Evolutionary conservation across 2,113 vertebrate genomes (phyloP), one percentile per base, ranked within the genome.

Genomic region (Sinocyclocheilus rhinocerous): DNA sequence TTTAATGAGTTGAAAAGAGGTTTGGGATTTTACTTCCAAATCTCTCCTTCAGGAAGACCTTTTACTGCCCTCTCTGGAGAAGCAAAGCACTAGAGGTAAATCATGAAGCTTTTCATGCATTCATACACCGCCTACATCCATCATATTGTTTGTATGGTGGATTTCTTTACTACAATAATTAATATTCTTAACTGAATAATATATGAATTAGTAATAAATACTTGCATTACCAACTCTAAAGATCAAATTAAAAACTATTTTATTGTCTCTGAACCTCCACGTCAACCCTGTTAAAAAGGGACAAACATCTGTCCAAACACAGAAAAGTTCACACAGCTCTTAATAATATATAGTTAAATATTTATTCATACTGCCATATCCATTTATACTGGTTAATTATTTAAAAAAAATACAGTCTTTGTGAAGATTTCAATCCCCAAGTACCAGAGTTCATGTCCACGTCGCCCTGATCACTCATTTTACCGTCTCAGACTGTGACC

Each of bases 321-420:
- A 76, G 33, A 73, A 83, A 76, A 88, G 84, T 42, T 79, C 76
- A 91, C 73, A 89, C 91, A 84, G 80, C 83, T 90, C 85, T 94
- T 95, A 95, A 95, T 95, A 95, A 95, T 95, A 95, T 95, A 95
- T 94, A 95, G 92, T 93, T 94, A 95, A 95, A 95, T 95, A 94
- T 95, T 95, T 95, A 95, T 95, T 95, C 92, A 94, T 95, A 94
- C 91, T 88, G 93, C 94, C 93, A 93, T 94, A 92, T 93, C 94
- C 90, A 94, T 94, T 52, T 16, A 93, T 94, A 94, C 91, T 90
- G 86, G 93, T 95, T 95, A 95, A 95, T 93, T 94, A 86, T 95
- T n/a, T n/a, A n/a, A 94, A 84, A 88, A 86, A 83, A 86, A 85
- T 1, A 95, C 90, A 94, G 93, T 94, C 93, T 93, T 93, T 93